Evolutionary conservation across 2,113 vertebrate genomes (phyloP).

Genomic region (Tyrannus savana): DNA sequence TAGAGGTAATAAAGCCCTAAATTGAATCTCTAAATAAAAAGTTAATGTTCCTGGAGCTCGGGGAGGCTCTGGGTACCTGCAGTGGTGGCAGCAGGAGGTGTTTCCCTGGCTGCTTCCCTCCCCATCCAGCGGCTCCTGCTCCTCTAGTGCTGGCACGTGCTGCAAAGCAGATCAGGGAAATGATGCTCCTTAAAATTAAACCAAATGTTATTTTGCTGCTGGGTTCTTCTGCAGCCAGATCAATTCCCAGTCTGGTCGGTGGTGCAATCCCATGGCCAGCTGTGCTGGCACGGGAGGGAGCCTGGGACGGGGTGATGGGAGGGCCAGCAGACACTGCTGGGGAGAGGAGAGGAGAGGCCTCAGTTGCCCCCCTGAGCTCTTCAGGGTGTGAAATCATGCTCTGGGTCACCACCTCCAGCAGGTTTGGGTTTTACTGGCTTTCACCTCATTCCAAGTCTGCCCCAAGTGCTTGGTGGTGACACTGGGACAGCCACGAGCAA

Average conservation of each 20-base stretch:
- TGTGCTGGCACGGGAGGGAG: neutral
- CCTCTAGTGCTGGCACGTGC: neutral
- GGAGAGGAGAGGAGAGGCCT: neutral
- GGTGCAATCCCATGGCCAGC: neutral
- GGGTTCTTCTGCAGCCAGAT: neutral
- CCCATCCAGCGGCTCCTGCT: neutral
- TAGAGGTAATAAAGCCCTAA: neutral
- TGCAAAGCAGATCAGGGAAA: neutral
- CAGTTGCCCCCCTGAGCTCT: fast-evolving
- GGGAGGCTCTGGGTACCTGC: neutral
- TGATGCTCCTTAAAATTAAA: neutral
- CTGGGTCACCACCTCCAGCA: neutral
- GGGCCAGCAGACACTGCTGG: fast-evolving
- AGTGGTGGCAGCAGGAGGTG: neutral
- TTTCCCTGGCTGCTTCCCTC: neutral
- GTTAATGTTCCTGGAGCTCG: neutral
- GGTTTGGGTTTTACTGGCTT: neutral
- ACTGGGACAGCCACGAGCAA: neutral
- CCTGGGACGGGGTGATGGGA: neutral
- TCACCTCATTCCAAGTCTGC: neutral
- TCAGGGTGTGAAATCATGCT: neutral
- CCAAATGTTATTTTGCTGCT: neutral
- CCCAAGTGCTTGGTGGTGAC: neutral
- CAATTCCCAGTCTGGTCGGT: neutral
- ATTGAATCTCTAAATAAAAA: neutral